phyloP scores from a whole-genome alignment of 2,113 vertebrate species.

The Sinocyclocheilus grahami region DNA sequence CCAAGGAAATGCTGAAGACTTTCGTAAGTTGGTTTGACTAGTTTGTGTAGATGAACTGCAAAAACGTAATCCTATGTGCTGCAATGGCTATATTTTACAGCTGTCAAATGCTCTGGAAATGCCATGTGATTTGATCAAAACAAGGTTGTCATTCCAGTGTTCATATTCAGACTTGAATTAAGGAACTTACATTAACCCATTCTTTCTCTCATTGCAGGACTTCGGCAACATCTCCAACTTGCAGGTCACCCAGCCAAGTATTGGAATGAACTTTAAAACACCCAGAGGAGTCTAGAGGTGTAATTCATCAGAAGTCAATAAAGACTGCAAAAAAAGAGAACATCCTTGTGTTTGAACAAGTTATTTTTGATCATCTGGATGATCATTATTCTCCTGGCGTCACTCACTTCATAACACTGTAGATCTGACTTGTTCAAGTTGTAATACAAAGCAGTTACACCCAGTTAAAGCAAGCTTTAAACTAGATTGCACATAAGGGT shows the following conservation, averaged over 20 bases:
- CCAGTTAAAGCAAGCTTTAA: neutral
- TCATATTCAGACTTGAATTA: neutral
- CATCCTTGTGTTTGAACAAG: neutral
- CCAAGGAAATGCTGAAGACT: conserved; percentile 97
- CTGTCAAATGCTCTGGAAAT: neutral
- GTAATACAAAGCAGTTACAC: neutral
- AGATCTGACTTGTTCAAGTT: neutral
- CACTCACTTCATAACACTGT: neutral
- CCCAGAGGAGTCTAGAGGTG: conserved; percentile 75
- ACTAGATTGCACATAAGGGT: neutral
- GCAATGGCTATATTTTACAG: neutral
- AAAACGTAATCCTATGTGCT: neutral
- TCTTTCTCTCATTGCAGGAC: conserved; percentile 75
- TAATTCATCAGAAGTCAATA: conserved; percentile 18
- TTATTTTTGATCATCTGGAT: neutral
- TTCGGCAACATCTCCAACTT: conserved; percentile 92
- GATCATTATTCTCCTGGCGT: neutral
- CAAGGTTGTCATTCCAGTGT: neutral
- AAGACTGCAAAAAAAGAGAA: neutral
- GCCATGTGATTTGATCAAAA: neutral
- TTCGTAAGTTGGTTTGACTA: conserved; percentile 78
- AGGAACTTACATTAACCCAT: neutral
- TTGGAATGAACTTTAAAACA: conserved; percentile 93
- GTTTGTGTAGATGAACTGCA: neutral
- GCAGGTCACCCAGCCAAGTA: conserved; percentile 89